phyloP scores from a whole-genome alignment of 2,113 vertebrate species.

The Siniperca chuatsi region DNA sequence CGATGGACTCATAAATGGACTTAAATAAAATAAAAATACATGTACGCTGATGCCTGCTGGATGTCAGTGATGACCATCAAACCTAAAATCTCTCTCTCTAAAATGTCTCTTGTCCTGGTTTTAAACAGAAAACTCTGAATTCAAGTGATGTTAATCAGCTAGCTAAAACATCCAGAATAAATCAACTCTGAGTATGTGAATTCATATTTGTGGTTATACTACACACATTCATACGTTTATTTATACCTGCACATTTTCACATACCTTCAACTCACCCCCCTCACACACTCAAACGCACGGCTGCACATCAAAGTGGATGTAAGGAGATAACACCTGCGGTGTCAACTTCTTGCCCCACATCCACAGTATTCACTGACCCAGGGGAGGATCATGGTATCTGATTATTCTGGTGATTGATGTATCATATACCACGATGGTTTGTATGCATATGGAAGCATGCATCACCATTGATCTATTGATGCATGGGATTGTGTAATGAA shows the following conservation, averaged over 20 bases:
- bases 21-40: background rate
- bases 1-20: too few species aligned
- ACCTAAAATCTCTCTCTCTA: background rate
- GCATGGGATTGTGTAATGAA: constrained; percentile 62
- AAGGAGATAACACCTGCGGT: constrained; percentile 61
- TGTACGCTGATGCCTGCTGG: background rate
- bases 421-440: constrained; percentile 26
- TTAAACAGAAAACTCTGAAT: background rate
- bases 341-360: constrained; percentile 49
- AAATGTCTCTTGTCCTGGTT: background rate
- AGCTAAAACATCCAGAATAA: background rate
- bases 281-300: background rate
- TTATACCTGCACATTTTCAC: background rate
- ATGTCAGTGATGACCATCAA: background rate
- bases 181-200: background rate
- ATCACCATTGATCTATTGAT: constrained; percentile 67
- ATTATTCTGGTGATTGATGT: constrained; percentile 72
- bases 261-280: background rate
- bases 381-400: constrained; percentile 43
- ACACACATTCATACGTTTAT: background rate
- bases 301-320: constrained; percentile 54
- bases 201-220: background rate
- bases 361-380: constrained; percentile 44
- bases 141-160: background rate
- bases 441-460: constrained; percentile 66